Conservation (phyloP, 1,140 invertebrate species). For the Cyclina sinensis region DNA sequence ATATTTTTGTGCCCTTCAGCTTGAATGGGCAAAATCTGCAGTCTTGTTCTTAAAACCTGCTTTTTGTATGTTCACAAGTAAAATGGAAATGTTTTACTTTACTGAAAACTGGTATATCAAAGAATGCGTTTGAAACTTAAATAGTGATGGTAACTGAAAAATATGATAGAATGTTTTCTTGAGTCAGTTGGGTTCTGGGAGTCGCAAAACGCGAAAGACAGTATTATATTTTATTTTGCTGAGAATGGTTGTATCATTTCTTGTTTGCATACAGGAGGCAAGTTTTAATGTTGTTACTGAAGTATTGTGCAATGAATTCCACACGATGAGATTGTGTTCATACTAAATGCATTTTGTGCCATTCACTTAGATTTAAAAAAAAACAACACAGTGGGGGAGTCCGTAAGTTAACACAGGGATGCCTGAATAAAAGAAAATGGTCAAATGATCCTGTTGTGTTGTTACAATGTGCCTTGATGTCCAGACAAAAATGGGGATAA, state of each 20-base stretch:
- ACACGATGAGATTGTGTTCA: slow-evolving; percentile 23
- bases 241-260: neutral
- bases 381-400: slow-evolving; percentile 13
- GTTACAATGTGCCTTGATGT: neutral
- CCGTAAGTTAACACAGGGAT: neutral
- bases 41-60: neutral
- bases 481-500: neutral
- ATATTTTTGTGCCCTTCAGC: neutral
- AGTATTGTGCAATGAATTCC: slow-evolving; percentile 43
- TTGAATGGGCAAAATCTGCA: slow-evolving; percentile 49
- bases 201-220: too few species aligned
- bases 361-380: neutral
- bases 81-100: neutral
- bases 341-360: slow-evolving; percentile 48
- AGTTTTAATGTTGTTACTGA: slow-evolving; percentile 11
- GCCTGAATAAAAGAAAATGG: neutral
- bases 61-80: slow-evolving; percentile 1
- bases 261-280: slow-evolving; percentile 7
- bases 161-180: too few species aligned
- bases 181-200: too few species aligned
- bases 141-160: too few species aligned
- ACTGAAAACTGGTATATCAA: neutral
- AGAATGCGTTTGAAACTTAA: too few species aligned
- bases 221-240: neutral
- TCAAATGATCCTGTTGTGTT: slow-evolving; percentile 35